Conservation (phyloP, 2,797 vertebrate genomes). For the Scleropages formosus region DNA sequence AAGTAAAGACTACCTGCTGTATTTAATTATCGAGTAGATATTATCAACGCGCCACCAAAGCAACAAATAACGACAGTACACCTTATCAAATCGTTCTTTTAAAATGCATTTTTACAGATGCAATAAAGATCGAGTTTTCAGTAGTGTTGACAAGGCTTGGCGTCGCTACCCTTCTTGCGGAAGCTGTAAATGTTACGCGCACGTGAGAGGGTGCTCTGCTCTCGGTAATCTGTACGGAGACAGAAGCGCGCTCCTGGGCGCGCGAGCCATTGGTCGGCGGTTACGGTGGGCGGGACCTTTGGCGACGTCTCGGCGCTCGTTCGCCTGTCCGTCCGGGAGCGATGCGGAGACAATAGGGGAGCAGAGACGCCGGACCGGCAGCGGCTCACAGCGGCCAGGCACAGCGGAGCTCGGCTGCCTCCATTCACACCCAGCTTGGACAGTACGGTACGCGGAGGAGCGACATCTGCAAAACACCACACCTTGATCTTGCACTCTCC, state of each 20-base stretch:
- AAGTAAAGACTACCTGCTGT: no score
- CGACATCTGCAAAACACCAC: background rate
- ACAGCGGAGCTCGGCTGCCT: slow-evolving; percentile 37
- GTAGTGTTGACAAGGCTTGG: no score
- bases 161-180: no score
- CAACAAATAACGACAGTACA: no score
- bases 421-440: slow-evolving; percentile 29
- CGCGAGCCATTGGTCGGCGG: slow-evolving; percentile 58
- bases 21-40: no score
- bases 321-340: slow-evolving; percentile 48
- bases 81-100: no score
- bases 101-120: no score
- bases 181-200: no score
- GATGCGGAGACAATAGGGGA: slow-evolving; percentile 67
- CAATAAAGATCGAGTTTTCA: background rate
- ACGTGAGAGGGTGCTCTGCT: slow-evolving; percentile 22
- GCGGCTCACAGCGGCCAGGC: slow-evolving; percentile 21
- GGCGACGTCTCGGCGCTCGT: slow-evolving; percentile 29
- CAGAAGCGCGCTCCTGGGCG: slow-evolving; percentile 43
- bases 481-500: background rate
- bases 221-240: slow-evolving; percentile 67
- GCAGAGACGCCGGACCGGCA: slow-evolving; percentile 24
- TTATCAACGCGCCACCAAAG: no score
- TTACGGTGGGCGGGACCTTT: slow-evolving; percentile 35
- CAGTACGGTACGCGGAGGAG: background rate